phyloP scores from a whole-genome alignment of 2,797 vertebrate species.

The Molossus molossus region DNA sequence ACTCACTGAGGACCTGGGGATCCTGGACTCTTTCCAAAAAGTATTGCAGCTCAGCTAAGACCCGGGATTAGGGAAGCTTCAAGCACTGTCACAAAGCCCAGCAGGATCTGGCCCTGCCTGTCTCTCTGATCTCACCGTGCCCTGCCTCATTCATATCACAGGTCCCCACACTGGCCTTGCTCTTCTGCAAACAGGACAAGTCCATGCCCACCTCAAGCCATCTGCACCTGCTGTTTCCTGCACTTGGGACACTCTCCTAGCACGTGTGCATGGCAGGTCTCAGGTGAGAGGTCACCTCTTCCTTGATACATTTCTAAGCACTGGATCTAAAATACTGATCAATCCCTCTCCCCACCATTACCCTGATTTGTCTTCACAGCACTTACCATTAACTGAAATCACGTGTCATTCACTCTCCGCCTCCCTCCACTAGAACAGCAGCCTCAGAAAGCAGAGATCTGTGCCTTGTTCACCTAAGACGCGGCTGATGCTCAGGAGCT shows the following conservation, averaged over 20 bases:
- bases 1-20: neutral
- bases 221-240: neutral
- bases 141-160: neutral
- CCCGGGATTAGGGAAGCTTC: slow-evolving; percentile 7
- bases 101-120: neutral
- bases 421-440: neutral
- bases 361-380: neutral
- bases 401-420: neutral
- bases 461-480: neutral
- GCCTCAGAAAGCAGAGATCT: neutral
- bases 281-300: neutral
- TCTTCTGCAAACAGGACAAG: neutral
- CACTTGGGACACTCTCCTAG: neutral
- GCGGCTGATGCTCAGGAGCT: neutral
- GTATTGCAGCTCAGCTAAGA: slow-evolving; percentile 31
- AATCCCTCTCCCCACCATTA: neutral
- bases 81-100: neutral
- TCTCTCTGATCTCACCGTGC: neutral
- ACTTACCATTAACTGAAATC: neutral
- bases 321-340: neutral
- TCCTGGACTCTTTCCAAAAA: slow-evolving; percentile 68
- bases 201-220: neutral
- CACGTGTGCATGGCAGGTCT: neutral
- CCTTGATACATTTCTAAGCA: neutral
- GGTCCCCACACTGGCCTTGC: neutral